Evolutionary conservation across 2,797 vertebrate species (phyloP), one percentile per base, ranked within the genome.

Genomic region (Lemur catta): DNA sequence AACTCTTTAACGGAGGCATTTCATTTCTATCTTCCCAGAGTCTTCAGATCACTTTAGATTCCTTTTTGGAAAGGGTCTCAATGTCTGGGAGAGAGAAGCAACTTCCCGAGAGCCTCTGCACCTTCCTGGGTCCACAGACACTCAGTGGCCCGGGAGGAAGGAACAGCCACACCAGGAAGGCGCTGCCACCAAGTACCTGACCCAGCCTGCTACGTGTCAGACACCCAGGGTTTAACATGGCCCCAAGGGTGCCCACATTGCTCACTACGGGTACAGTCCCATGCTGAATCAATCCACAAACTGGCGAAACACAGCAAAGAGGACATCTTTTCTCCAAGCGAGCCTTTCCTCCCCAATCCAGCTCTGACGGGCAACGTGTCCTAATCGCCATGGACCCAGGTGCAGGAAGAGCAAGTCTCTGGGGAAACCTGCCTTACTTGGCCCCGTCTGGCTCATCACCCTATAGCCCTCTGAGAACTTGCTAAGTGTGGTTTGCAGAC

Each of bases 21-120:
- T 20, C 30, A 9, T 22, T 50, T 85, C 80, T 79, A 22, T 59
- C 46, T 38, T 43, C 76, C 63, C 8, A 41, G 43, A 43, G 12
- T 24, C 55, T 35, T 8, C 0, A 15, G 10, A 1, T 1, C 5
- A 30, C 11, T n/a, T 4, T 7, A 33, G 13, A 8, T 1, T 2
- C 33, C 7, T 8, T 33, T 63, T 17, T 33, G 4, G 13, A 67
- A 14, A 35, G 38, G 38, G 8, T 8, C 18, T 7, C 14, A 33
- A 20, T 0, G 3, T 22, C 55, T 59, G 6, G 43, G 2, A 46
- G 1, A 67, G 14, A 52, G 7, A 12, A 24, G 59, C 46, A 14
- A 4, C 38, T 55, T 75, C 10, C 11, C 11, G 11, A 41, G 0
- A 14, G n/a, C 12, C 4, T 12, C 24, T 1, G 38, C 0, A 0